Base-by-base conservation (phyloP, 2,888 invertebrate genomes). In the Anthophora plumipes region DNA sequence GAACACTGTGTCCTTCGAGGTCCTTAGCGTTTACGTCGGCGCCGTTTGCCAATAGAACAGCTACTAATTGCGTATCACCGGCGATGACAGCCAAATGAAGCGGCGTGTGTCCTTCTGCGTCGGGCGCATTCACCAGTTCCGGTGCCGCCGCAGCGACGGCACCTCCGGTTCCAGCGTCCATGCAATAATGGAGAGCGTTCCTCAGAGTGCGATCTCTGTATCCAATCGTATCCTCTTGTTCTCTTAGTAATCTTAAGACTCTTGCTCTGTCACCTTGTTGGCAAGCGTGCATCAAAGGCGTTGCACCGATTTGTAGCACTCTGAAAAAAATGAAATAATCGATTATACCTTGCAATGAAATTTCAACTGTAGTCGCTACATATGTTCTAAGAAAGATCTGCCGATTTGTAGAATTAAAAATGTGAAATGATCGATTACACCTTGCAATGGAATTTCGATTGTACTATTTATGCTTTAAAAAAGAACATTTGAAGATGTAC, bases 31-130 rank as follows among this genome's bases (percentile, higher is more conserved):
- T 97, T 84, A 99, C 96, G 91, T 98, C 97, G 11, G 98, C 98
- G 54, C 97, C 97, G 88, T 97, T 97, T 55, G 97, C 97, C 69
- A 99, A 94, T 74, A 99, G 95, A 79, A 97, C 96, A 89, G 97
- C 97, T 82, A 98, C 97, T 86, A 98, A 95, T 22, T 97, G 96
- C 90, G 97, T 96, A 93, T 98, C 98, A 67, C 98, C 98, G 85
- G 98, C 97, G 91, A 98, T 98, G 82, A 98, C 98, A 39, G 99
- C 98, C 90, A 99, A 95, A 94, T 99, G 98, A 71, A 99, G 95
- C 12, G 99, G 97, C 12, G 99, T 98, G 92, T 98, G 97, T 79
- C 99, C 99, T 93, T 99, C 98, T 88, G 98, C 97, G 93, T 99
- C 98, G 57, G 96, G 95, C 52, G 96, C 96, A 93, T 97, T 97